These are phyloP conservation scores for Xylocopa sonorina DNA, from an alignment of 1,140 invertebrate species.

Conservation along the genomic window DNA sequence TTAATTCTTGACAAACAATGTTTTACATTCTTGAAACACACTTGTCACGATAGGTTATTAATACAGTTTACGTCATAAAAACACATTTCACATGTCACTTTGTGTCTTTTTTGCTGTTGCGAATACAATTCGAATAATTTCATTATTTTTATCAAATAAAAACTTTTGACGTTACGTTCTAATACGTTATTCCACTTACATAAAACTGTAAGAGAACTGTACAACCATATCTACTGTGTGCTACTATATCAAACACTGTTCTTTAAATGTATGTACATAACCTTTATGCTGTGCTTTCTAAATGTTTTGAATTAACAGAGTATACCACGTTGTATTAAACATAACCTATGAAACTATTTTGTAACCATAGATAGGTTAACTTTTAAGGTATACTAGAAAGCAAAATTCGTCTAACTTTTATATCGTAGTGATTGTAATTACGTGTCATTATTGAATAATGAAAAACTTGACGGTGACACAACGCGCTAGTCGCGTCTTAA, in stretches of 20 bases:
- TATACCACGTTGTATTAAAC: too few species aligned
- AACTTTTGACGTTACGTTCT: background rate
- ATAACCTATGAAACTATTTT: too few species aligned
- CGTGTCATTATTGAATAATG: slow-evolving; percentile 57
- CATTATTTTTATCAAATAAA: background rate
- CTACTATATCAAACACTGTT: too few species aligned
- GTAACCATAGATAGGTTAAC: background rate
- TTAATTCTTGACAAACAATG: background rate
- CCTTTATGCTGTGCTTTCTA: too few species aligned
- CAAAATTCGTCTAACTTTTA: background rate
- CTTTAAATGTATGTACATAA: too few species aligned
- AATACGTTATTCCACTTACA: background rate
- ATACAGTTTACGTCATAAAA: background rate
- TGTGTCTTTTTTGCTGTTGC: background rate
- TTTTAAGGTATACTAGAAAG: background rate
- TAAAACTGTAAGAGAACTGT: background rate
- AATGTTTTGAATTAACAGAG: too few species aligned
- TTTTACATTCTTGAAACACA: background rate
- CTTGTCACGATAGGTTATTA: background rate
- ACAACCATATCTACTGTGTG: background rate
- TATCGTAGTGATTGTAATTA: too few species aligned
- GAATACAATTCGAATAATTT: background rate
- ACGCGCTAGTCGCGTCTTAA: background rate
- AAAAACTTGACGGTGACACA: slow-evolving; percentile 70
- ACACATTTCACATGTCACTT: background rate